phyloP scores from a whole-genome alignment of 2,113 vertebrate species.

The Gasterosteus aculeatus region DNA sequence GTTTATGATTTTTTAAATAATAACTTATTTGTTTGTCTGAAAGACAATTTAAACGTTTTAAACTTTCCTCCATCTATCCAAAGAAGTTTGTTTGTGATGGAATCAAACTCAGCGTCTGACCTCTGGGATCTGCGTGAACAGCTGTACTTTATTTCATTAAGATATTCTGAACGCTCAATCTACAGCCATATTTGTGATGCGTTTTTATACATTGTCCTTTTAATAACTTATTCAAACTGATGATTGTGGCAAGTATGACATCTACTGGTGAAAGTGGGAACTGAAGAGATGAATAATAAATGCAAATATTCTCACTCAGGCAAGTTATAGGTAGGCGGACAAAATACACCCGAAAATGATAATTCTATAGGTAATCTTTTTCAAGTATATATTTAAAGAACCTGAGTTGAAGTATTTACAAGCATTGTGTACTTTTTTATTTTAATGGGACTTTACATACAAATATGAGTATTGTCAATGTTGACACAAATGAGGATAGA shows the following conservation, averaged over 20 bases:
- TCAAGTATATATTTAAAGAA: not conserved
- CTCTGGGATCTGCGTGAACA: not conserved
- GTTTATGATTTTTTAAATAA: not conserved
- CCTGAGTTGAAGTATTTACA: not conserved
- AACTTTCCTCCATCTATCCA: not conserved
- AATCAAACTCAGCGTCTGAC: not conserved
- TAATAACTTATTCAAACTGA: not conserved
- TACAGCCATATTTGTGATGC: not conserved
- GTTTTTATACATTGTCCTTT: not conserved
- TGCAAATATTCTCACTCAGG: not conserved
- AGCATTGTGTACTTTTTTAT: not conserved
- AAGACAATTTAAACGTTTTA: not conserved
- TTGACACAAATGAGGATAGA: not conserved
- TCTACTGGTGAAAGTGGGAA: conserved; percentile 36
- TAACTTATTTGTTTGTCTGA: not conserved
- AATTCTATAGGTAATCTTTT: not conserved
- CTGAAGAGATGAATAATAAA: not conserved
- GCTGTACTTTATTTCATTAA: not conserved
- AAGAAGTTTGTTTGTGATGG: not conserved
- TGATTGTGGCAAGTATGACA: conserved; percentile 9
- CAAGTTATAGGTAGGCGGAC: no score
- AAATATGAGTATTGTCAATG: not conserved
- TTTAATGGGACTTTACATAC: not conserved
- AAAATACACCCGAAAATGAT: not conserved
- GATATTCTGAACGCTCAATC: not conserved